Percentiles rank a stretch among this genome's conserved stretches.
Evolutionary conservation across 2,113 vertebrate genomes (phyloP).

Genomic region (Boulengeromyrus knoepffleri): DNA sequence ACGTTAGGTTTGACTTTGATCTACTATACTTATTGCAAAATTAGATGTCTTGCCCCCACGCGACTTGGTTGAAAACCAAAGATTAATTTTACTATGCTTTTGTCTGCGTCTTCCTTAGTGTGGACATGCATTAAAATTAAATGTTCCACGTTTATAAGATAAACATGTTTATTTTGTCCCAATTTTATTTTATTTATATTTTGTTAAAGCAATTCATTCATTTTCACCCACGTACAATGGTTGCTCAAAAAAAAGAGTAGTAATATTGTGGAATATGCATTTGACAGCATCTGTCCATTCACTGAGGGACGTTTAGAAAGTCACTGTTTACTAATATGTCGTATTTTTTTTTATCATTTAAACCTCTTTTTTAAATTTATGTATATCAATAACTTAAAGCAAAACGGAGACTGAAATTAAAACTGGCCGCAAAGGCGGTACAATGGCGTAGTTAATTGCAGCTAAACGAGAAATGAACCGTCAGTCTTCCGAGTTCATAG

Average conservation of each 20-base stretch:
- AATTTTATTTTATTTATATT: slow-evolving; percentile 13
- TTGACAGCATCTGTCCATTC: not conserved
- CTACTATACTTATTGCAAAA: not conserved
- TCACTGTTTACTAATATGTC: not conserved
- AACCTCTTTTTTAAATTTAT: not conserved
- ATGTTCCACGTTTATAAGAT: slow-evolving; percentile 7
- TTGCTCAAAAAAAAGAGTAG: not conserved
- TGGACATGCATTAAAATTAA: slow-evolving; percentile 15
- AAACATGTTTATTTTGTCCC: slow-evolving; percentile 8
- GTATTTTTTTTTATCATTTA: not conserved
- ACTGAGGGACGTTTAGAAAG: not conserved
- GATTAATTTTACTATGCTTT: slow-evolving; percentile 34
- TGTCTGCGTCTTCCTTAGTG: slow-evolving; percentile 35
- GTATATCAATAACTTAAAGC: not conserved
- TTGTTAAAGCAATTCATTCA: not conserved
- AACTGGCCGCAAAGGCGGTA: not conserved
- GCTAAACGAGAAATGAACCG: not conserved
- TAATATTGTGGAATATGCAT: not conserved
- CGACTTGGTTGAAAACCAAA: slow-evolving; percentile 52
- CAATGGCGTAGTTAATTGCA: not conserved
- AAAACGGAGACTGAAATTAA: not conserved
- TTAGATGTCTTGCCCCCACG: not conserved
- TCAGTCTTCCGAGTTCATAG: not conserved
- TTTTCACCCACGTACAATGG: not conserved
- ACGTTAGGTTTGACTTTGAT: not conserved